A percentile compares a stretch with the other conserved stretches of the same genome.
Conservation (phyloP, 2,888 invertebrate species). For the Oligia fasciuncula region DNA sequence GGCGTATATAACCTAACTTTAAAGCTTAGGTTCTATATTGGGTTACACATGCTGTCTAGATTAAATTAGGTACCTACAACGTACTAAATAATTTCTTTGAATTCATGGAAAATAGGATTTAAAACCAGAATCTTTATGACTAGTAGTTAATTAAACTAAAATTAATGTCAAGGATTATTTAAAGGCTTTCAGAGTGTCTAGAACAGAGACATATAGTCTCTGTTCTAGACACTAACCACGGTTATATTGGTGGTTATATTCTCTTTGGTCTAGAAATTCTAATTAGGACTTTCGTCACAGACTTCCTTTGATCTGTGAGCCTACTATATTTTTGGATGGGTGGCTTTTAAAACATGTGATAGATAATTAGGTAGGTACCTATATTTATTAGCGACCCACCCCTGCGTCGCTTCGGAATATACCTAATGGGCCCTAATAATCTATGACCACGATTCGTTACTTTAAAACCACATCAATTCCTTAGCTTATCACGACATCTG, state of each 20-base stretch:
- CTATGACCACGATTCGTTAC: no score
- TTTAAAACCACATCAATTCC: no score
- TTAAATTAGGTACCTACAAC: background rate
- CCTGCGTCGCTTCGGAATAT: background rate
- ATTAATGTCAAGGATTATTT: background rate
- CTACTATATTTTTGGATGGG: background rate
- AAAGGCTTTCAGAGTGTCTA: background rate
- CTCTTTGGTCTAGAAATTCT: background rate
- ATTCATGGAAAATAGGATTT: background rate
- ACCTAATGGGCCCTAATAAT: no score
- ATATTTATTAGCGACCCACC: background rate
- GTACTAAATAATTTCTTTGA: background rate
- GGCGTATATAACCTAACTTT: background rate
- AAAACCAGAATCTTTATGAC: background rate
- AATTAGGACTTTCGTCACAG: background rate
- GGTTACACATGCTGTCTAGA: background rate
- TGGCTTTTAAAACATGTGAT: background rate
- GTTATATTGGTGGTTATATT: no score
- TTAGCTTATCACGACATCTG: no score
- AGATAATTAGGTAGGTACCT: no score
- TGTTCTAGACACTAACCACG: no score
- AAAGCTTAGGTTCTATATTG: background rate
- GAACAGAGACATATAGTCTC: no score
- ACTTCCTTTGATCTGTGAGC: background rate
- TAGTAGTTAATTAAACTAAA: slow-evolving; percentile 2